Base-by-base conservation (phyloP, 1,140 invertebrate species). In the Eulimnadia texana region DNA sequence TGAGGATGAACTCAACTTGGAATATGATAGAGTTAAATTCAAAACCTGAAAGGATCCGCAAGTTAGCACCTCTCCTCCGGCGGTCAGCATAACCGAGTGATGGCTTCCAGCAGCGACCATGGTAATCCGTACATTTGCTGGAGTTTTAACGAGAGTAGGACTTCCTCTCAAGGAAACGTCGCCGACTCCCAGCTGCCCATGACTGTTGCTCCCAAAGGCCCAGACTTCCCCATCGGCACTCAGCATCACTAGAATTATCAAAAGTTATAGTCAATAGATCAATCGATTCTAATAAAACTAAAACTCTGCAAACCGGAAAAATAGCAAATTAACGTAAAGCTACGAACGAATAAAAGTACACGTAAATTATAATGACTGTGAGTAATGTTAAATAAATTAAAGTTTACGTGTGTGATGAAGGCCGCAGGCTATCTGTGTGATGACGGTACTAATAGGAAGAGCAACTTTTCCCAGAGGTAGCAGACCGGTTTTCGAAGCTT, bases 101-200 rank as follows among this genome's bases (percentile, higher is more conserved):
- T 96, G 93, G 69, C 90, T 93, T 2, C 95, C 95, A 60, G 92
- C 89, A 3, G 91, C 90, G 20, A 98, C 80, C 68, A 91, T 85
- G 1, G 79, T 78, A 2, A 78, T 74, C 28, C 66, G 62, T 2
- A 81, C 79, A 10, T 77, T 74, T 33, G 78, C 77, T 1, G 84
- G 82, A 25, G 92, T 76, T 68, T 84, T 82, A 0, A 97, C 84
- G 60, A 83, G 79, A 47, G 86, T 82, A 0, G 90, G 83, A 0
- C 81, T 80, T 57, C 83, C 85, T 63, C 90, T 84, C 1, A 80
- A 78, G 29, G 82, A 73, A 3, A 87, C 77, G 73, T 96, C 90
- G 0, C 92, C 91, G 27, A 86, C 82, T 23, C 94, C 94, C 20
- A 98, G 76, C 71, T 98, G 94, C 0, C 94, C 95, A 70, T 90